Evolutionary conservation across 2,113 vertebrate genomes (phyloP).

Genomic region (Lagenorhynchus albirostris): DNA sequence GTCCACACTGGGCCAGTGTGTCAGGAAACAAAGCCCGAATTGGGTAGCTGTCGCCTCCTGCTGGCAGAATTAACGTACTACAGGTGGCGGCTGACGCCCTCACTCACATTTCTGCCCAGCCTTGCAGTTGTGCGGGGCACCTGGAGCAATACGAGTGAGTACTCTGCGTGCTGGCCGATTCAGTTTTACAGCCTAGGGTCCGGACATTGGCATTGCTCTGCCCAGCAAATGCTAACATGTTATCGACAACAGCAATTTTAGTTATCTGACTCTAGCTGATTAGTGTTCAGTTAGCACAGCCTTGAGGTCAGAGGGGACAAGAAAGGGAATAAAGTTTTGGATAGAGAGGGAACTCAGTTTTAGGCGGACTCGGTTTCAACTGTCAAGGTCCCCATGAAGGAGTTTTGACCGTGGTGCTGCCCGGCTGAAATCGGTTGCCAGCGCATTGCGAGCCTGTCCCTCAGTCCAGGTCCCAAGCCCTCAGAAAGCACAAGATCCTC

Average conservation of each 20-base stretch:
- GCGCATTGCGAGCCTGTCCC: not conserved
- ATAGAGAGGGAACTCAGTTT: not conserved
- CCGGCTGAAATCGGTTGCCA: not conserved
- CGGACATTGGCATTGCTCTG: not conserved
- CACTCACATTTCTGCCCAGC: fast-evolving
- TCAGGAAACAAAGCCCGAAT: not conserved
- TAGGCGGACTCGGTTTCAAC: not conserved
- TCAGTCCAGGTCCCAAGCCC: not conserved
- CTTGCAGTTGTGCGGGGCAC: not conserved
- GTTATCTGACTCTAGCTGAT: not conserved
- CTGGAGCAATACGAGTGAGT: not conserved
- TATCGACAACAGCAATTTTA: not conserved
- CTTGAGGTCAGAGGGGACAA: not conserved
- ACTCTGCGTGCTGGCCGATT: not conserved
- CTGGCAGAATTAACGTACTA: fast-evolving
- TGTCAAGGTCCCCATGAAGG: not conserved
- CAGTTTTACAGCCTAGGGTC: not conserved
- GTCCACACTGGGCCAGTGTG: not conserved
- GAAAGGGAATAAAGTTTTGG: not conserved
- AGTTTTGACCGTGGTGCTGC: not conserved
- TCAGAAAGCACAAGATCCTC: not conserved
- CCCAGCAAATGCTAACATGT: not conserved
- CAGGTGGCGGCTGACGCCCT: not conserved
- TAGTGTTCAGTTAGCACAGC: not conserved
- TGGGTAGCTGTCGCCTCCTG: not conserved